Base-by-base conservation (phyloP, 2,888 invertebrate species). In the Alsophila aescularia region DNA sequence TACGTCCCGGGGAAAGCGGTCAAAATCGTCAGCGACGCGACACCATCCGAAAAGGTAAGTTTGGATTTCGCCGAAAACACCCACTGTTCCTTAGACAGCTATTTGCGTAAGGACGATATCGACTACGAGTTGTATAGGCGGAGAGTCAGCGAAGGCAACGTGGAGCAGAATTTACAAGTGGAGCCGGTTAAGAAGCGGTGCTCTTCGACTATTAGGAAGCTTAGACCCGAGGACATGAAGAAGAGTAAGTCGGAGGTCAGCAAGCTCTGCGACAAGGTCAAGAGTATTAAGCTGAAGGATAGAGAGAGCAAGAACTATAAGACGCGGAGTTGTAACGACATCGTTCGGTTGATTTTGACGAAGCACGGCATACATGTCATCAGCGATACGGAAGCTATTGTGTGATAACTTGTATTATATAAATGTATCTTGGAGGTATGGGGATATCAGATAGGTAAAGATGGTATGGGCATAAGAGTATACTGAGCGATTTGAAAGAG, bases 301-400 rank as follows among this genome's bases (percentile, higher is more conserved):
- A 75, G 60, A 32, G 77, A 79, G 5, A 70, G 77, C 13, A 83
- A 63, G 64, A 86, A 82, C 36, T 91, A 85, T 62, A 88, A 87
- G 60, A 91, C 91, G 3, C 73, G 92, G 9, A 92, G 89, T 65
- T 92, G 92, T 65, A 92, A 92, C 41, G 94, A 94, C 68, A 93
- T 94, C 35, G 95, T 96, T 7, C 93, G 95, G 72, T 93, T 96
- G 85, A 95, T 96, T 70, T 90, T 96, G 65, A 95, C 95, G 1
- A 95, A 95, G 77, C 95, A 96, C 73, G 96, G 96, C 1, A 95
- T 96, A 66, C 94, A 95, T 81, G 95, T 96, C 44, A 95, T 96
- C 39, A 96, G 96, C 69, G 96, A 96, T 72, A 95, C 95, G 12
- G 96, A 96, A 76, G 96, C 95, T 59, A 94, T 94, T 42, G 95